These are phyloP conservation scores for Shinisaurus crocodilurus DNA, from an alignment of 2,113 vertebrate genomes.

Conservation along the genomic window DNA sequence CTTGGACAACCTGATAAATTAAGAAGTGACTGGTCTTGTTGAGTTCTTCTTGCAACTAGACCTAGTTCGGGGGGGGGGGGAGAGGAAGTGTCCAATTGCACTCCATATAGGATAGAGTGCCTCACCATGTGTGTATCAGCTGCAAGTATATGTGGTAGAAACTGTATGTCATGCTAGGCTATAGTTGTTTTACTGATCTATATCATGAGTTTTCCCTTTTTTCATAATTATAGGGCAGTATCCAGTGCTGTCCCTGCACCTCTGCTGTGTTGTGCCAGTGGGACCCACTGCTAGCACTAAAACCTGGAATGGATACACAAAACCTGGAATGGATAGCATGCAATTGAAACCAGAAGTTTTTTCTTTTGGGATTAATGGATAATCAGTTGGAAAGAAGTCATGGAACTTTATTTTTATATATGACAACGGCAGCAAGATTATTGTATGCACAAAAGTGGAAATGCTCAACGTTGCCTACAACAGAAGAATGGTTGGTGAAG, in stretches of 20 bases:
- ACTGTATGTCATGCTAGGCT: background rate
- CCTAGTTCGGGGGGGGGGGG: background rate
- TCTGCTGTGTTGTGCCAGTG: too few species aligned
- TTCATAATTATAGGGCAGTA: background rate
- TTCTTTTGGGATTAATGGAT: too few species aligned
- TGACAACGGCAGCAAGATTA: too few species aligned
- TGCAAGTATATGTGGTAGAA: background rate
- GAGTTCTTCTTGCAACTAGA: background rate
- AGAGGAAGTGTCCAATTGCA: background rate
- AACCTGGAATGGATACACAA: too few species aligned
- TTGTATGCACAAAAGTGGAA: too few species aligned
- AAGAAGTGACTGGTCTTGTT: background rate
- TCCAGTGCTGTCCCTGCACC: background rate
- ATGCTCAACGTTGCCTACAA: too few species aligned
- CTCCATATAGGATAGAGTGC: background rate
- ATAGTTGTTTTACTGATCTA: background rate
- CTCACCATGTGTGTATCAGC: background rate
- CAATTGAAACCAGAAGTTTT: too few species aligned
- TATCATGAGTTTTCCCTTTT: background rate
- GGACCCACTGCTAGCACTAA: too few species aligned
- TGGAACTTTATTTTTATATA: too few species aligned
- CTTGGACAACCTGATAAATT: slow-evolving; percentile 20
- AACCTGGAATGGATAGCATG: too few species aligned
- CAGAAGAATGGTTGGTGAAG: too few species aligned
- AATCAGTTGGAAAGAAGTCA: too few species aligned